Percentiles rank a stretch among this genome's conserved stretches.
Conservation (phyloP, 1,140 invertebrate genomes). For the Cyclina sinensis region DNA sequence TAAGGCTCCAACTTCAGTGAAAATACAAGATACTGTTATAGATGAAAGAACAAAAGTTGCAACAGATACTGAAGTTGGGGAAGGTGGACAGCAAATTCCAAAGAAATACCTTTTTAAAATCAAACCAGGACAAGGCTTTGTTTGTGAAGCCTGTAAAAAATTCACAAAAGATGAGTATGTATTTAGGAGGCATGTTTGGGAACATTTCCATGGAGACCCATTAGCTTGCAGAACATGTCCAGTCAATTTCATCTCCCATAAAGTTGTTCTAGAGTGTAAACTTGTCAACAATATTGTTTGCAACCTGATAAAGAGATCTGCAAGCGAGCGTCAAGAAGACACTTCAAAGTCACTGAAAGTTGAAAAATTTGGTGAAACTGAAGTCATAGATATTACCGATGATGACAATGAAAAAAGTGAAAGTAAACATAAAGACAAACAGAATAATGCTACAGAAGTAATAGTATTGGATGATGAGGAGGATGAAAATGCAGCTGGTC, state of each 20-base stretch:
- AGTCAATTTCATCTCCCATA: conserved; percentile 2
- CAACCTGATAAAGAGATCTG: conserved; percentile 15
- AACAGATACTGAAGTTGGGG: too few relatives aligned
- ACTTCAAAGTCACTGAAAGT: not conserved
- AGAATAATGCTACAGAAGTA: conserved; percentile 21
- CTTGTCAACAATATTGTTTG: conserved; percentile 54
- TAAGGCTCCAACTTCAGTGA: not conserved
- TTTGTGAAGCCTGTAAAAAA: conserved; percentile 66
- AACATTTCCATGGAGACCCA: conserved; percentile 43
- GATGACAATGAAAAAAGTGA: conserved; percentile 30
- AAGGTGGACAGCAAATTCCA: not conserved
- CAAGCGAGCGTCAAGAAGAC: not conserved
- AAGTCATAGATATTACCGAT: conserved; percentile 60
- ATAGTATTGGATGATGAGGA: conserved; percentile 61
- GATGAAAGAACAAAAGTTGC: too few relatives aligned
- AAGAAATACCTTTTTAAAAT: conserved; percentile 57
- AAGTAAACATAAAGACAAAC: not conserved
- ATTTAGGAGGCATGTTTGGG: conserved; percentile 65
- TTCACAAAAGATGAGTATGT: conserved; percentile 60
- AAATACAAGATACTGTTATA: not conserved
- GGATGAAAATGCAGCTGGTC: not conserved
- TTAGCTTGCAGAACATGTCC: conserved; percentile 48
- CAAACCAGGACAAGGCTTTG: conserved; percentile 48
- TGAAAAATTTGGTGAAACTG: conserved; percentile 25
- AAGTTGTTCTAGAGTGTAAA: conserved; percentile 34